Conservation (phyloP, 2,888 invertebrate genomes). For the Agapostemon virescens region DNA sequence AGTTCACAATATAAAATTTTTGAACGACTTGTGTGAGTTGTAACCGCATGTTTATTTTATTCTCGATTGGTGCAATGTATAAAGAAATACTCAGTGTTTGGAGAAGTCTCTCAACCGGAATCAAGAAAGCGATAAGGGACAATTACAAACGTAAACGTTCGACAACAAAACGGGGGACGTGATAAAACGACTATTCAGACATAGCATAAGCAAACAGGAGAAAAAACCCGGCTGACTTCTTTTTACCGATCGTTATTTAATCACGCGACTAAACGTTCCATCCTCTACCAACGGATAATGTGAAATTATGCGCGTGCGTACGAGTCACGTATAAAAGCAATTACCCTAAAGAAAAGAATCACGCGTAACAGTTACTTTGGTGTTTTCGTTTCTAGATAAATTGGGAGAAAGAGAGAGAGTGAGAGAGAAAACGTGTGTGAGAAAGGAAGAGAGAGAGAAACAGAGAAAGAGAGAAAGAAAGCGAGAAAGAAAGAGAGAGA, state of each 20-base stretch:
- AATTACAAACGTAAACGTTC: slow-evolving; percentile 20
- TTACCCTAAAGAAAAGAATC: slow-evolving; percentile 26
- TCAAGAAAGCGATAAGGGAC: slow-evolving; percentile 40
- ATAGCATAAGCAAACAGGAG: neutral
- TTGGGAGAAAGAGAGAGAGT: slow-evolving; percentile 24
- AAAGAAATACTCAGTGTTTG: slow-evolving; percentile 14
- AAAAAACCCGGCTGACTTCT: slow-evolving; percentile 20
- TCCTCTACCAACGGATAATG: slow-evolving; percentile 43
- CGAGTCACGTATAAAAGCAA: slow-evolving; percentile 34
- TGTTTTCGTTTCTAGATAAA: slow-evolving; percentile 53
- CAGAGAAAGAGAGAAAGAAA: slow-evolving; percentile 25
- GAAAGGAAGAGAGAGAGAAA: slow-evolving; percentile 20
- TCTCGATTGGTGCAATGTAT: slow-evolving; percentile 34
- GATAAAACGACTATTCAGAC: slow-evolving; percentile 12
- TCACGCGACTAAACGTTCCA: slow-evolving; percentile 29
- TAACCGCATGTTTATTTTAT: neutral
- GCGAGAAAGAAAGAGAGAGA: slow-evolving; percentile 18
- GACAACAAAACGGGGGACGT: slow-evolving; percentile 19
- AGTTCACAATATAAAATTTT: neutral
- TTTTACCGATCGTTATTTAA: slow-evolving; percentile 24
- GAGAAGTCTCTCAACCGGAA: slow-evolving; percentile 22
- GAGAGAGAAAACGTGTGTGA: slow-evolving; percentile 17
- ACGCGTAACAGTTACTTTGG: slow-evolving; percentile 54
- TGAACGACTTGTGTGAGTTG: neutral
- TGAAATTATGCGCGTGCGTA: slow-evolving; percentile 29